Base-by-base conservation (phyloP, 2,797 vertebrate species). In the Cebuella pygmaea region DNA sequence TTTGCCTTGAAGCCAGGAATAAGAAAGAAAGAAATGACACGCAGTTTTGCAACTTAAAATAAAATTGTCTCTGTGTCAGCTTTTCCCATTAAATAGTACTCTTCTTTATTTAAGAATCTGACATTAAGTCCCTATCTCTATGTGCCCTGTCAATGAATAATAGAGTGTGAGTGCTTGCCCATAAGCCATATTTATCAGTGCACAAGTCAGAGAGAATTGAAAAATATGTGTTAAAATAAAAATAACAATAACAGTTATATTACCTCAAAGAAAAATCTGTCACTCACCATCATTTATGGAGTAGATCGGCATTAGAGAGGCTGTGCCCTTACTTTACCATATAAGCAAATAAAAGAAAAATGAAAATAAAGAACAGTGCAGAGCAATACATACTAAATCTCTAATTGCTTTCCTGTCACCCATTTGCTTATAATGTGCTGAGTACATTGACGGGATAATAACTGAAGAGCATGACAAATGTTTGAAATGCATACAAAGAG, bases 301-400 rank as follows among this genome's bases (percentile, higher is more conserved):
- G 76, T 19, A 92, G 55, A 80, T 57, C 0, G 1, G 57, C 33
- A 52, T 94, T 88, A 96, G 24, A 76, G 83, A 93, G 30, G 22
- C 57, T 90, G 41, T 57, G 44, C 27, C 17, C 26, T 93, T 90
- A 96, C 61, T 94, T 88, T 72, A 67, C 24, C 41, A 70, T 67
- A 72, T 92, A 95, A 95, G 88, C 83, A 93, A 97, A 95, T 87
- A 78, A 88, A 93, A 90, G 57, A 64, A 96, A 96, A 93, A 87
- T 88, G 74, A 92, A 96, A 96, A 96, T 75, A 93, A 96, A 96
- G 55, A 74, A 80, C n/a, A 88, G 41, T n/a, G 20, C 26, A 59
- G 24, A 80, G 61, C 55, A 89, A 88, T 50, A 81, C 5, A 59
- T n/a, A 86, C 84, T 94, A 85, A 93, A 95, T 93, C 82, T 94